Conservation (phyloP, 2,113 vertebrate species). For the Hipposideros armiger region DNA sequence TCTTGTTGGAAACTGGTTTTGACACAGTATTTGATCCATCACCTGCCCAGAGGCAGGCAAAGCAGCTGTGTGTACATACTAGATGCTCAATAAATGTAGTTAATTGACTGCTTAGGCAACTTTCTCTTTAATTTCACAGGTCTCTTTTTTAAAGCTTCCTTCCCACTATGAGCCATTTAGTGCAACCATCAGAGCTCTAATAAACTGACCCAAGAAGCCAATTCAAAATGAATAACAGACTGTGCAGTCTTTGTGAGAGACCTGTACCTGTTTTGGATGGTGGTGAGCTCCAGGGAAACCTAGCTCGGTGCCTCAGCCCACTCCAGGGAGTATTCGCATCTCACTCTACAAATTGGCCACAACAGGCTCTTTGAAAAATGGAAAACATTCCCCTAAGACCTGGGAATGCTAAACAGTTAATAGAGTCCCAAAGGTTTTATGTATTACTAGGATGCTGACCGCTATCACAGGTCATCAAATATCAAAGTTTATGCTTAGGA, state of each 20-base stretch:
- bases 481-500: conserved; percentile 69
- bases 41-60: background rate
- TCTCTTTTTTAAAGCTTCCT: conserved; percentile 17
- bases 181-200: background rate
- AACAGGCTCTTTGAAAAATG: conserved; percentile 75
- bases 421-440: conserved; percentile 71
- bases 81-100: background rate
- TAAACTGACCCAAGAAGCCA: conserved; percentile 61
- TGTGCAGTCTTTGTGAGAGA: conserved; percentile 57
- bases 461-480: conserved; percentile 63
- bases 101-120: background rate
- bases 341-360: conserved; percentile 63
- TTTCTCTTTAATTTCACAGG: background rate
- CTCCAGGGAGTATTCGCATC: conserved; percentile 67
- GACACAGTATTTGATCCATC: background rate
- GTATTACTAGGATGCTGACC: conserved; percentile 53
- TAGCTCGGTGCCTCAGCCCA: background rate
- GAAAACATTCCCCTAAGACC: conserved; percentile 68
- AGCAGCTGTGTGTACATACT: background rate
- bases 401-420: conserved; percentile 66
- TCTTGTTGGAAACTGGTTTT: background rate
- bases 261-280: conserved; percentile 23
- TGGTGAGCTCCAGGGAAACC: conserved; percentile 55
- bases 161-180: background rate
- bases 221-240: conserved; percentile 66